Evolutionary conservation across 2,113 vertebrate genomes (phyloP).

Genomic region (Actenoides hombroni): DNA sequence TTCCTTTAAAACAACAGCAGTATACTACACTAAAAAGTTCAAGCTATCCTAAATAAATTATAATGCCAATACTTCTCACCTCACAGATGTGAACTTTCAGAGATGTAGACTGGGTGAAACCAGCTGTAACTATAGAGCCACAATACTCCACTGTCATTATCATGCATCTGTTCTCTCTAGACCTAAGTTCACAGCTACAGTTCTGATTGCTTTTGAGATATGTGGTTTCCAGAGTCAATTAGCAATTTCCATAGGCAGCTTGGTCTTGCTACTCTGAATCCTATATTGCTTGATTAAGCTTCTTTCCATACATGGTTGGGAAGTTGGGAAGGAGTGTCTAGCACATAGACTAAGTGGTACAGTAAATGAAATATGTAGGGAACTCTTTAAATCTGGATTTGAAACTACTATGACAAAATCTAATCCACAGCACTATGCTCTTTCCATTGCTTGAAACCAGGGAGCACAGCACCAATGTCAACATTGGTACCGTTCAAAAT

Average conservation of each 20-base stretch:
- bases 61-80: background rate
- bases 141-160: background rate
- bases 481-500: background rate
- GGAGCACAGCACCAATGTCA: background rate
- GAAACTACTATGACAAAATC: background rate
- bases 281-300: background rate
- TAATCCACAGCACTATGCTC: background rate
- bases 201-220: slow-evolving; percentile 40
- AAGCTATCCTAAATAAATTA: background rate
- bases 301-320: slow-evolving; percentile 7
- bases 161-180: background rate
- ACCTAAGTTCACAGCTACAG: background rate
- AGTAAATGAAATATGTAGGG: background rate
- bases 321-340: background rate
- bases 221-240: background rate
- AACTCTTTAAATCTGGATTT: background rate
- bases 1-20: background rate
- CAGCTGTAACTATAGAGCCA: background rate
- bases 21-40: background rate
- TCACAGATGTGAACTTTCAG: background rate
- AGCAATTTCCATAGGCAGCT: slow-evolving; percentile 15
- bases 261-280: background rate
- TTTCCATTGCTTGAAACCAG: background rate
- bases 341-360: background rate
- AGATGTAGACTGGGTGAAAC: background rate